Evolutionary conservation across 2,113 vertebrate genomes (phyloP).

Genomic region (Trichomycterus rosablanca): DNA sequence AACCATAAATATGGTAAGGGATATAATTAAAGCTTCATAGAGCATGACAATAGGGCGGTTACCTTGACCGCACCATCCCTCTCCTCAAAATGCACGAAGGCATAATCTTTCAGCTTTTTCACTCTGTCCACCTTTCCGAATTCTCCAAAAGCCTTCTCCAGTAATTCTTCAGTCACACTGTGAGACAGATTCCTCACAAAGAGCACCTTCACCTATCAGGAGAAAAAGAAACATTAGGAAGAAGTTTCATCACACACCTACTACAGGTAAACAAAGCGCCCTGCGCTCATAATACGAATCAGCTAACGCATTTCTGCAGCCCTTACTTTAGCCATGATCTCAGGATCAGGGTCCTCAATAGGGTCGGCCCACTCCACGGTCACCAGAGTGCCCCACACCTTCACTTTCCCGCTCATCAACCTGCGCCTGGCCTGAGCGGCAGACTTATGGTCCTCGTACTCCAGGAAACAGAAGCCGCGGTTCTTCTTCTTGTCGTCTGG

Average conservation of each 20-base stretch:
- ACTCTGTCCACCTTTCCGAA: conserved; percentile 95
- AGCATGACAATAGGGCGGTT: too few relatives aligned
- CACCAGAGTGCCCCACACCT: conserved; percentile 96
- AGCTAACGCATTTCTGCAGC: too few relatives aligned
- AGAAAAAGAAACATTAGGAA: not conserved
- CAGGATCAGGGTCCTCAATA: conserved; percentile 97
- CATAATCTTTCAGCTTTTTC: conserved; percentile 98
- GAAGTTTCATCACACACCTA: too few relatives aligned
- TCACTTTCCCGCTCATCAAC: conserved; percentile 97
- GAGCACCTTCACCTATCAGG: conserved; percentile 88
- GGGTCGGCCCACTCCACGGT: conserved; percentile 98
- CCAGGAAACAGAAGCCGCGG: conserved; percentile 95
- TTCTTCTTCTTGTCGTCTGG: conserved; percentile 98
- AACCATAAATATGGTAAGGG: too few relatives aligned
- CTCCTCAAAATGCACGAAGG: conserved; percentile 96
- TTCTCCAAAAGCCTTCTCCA: conserved; percentile 89
- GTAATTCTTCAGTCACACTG: conserved; percentile 90
- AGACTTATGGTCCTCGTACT: conserved; percentile 98
- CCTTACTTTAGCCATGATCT: conserved; percentile 97
- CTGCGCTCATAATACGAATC: too few relatives aligned
- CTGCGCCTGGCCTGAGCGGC: conserved; percentile 93
- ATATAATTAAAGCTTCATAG: too few relatives aligned
- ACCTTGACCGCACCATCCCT: conserved; percentile 95
- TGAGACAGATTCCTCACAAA: conserved; percentile 96
- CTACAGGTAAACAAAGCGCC: too few relatives aligned